Evolutionary conservation across 2,797 vertebrate genomes (phyloP), one percentile per base, ranked within the genome.

Genomic region (Miichthys miiuy): DNA sequence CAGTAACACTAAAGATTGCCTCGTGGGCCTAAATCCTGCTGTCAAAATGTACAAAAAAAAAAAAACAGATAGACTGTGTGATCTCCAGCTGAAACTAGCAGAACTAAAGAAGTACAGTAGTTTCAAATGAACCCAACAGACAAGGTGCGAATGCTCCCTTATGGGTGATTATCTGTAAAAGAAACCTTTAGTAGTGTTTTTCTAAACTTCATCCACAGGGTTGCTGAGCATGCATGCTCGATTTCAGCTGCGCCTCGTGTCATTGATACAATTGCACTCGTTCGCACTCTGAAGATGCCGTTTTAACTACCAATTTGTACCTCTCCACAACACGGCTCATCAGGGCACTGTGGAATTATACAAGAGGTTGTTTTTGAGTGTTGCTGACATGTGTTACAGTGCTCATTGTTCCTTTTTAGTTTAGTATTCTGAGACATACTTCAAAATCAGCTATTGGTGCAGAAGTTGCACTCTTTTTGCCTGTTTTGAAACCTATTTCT

Each of bases 221-320:
- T 67, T 86, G 60, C 46, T 68, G 57, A 71, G 51, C 57, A 48
- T 56, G 54, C 76, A 56, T 50, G 41, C 69, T 76, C 17, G 1
- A 61, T 72, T 83, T 58, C 55, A 77, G 68, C 73, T 48, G 34
- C 46, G n/a, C 58, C 56, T 75, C 4, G 0, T 3, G 25, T 79
- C 78, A 74, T 65, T 81, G 63, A 70, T 50, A 63, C 41, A 70
- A 34, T 50, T 51, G 41, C 42, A 57, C 51, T 69, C 50, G 41
- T 71, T 77, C 65, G 62, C 74, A 67, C 60, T 61, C 62, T 20
- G 52, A 64, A 79, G 44, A 54, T 62, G 52, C 64, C 54, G 41
- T 60, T 80, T 73, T 47, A 85, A 79, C 60, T 60, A 50, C 69
- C 70, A 38, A 76, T 73, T 83, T 81, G 8, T 75, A 77, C 72